Base-by-base conservation (phyloP, 2,888 invertebrate species). In the Entomobrya multifasciata region DNA sequence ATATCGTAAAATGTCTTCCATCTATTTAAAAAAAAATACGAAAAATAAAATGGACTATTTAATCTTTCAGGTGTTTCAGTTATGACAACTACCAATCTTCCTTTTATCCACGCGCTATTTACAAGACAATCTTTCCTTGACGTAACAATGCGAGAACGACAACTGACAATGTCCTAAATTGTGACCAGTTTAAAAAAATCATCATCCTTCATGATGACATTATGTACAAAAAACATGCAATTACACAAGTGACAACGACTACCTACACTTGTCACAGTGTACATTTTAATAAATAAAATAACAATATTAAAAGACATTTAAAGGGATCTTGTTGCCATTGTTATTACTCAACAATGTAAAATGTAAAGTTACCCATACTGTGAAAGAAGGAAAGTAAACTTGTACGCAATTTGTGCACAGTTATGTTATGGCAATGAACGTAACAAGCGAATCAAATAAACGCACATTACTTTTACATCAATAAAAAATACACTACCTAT, bases 1-100 rank as follows among this genome's bases (percentile, higher is more conserved):
- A 80, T 91, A 91, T 76, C 91, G 90, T 22, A 92, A 90, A 79
- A 92, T 91, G 88, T 92, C 92, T 65, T 92, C 92, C 90, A 92
- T 90, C 92, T 92, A 90, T 20, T n/a, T n/a, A n/a, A n/a, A n/a
- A n/a, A n/a, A n/a, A n/a, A n/a, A n/a, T n/a, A n/a, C n/a, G n/a
- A n/a, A n/a, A n/a, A n/a, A n/a, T n/a, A n/a, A n/a, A n/a, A n/a
- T n/a, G n/a, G 44, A 67, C 13, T 67, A 67, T n/a, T 15, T 67
- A 27, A 22, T 22, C 22, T 8, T 25, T 22, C 20, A 6, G 20
- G 22, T 22, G 8, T 17, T 55, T 55, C 55, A 22, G 6, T 20
- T 8, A 36, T 36, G 36, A 6, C 4, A 36, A 22, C 10, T 22
- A 55, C 55, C 11, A 11, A 17, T 55, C 13, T 55, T 55, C 55